phyloP scores from a whole-genome alignment of 2,113 vertebrate genomes.

The Colistium nudipinnis region DNA sequence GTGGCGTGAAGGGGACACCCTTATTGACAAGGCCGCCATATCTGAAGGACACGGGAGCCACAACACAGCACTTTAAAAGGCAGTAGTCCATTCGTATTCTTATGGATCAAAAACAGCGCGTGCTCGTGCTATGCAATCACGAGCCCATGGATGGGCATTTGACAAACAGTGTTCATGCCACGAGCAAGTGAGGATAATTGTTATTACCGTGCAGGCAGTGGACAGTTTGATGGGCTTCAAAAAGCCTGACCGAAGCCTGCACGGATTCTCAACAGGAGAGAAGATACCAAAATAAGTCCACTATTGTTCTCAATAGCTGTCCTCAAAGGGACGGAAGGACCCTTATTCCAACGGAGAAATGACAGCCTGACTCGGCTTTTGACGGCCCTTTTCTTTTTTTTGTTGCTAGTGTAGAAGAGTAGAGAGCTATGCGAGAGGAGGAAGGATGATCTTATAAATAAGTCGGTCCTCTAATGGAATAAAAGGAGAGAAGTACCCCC shows the following conservation, averaged over 20 bases:
- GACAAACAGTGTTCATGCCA: conserved; percentile 86
- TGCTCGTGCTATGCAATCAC: conserved; percentile 89
- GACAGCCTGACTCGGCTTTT: conserved; percentile 67
- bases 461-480: conserved; percentile 74
- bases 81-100: conserved; percentile 84
- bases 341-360: conserved; percentile 59
- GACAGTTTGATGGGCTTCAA: conserved; percentile 88
- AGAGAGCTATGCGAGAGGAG: conserved; percentile 42
- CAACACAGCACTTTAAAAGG: conserved; percentile 82
- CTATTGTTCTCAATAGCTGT: conserved; percentile 63
- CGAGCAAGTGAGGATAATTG: conserved; percentile 88
- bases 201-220: conserved; percentile 83
- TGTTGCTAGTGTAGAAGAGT: conserved; percentile 32
- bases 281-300: conserved; percentile 81
- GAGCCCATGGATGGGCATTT: conserved; percentile 82
- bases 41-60: conserved; percentile 86
- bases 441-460: conserved; percentile 70
- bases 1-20: conserved; percentile 72
- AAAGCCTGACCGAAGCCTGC: conserved; percentile 79
- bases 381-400: conserved; percentile 55
- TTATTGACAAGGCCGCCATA: conserved; percentile 72
- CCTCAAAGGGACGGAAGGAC: conserved; percentile 60
- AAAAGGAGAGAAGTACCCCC: conserved; percentile 62
- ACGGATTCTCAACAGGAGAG: conserved; percentile 78
- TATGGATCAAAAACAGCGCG: conserved; percentile 79